Evolutionary conservation across 2,113 vertebrate species (phyloP).

Genomic region (Heptranchias perlo): DNA sequence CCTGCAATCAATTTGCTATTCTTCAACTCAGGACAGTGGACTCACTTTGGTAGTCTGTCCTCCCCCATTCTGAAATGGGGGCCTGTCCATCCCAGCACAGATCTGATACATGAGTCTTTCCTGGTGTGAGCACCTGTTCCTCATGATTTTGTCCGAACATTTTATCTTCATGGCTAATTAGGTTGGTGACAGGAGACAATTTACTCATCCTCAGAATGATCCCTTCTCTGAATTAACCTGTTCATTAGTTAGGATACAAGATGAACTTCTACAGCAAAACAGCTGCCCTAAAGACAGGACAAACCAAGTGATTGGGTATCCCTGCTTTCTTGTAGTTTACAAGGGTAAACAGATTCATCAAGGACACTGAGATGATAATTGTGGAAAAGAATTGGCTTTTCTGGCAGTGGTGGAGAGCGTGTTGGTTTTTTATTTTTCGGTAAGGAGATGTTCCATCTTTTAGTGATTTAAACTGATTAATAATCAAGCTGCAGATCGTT

Average conservation of each 20-base stretch:
- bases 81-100: too few relatives aligned
- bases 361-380: constrained; percentile 96
- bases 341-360: constrained; percentile 84
- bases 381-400: constrained; percentile 70
- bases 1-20: not conserved
- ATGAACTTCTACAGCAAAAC: not conserved
- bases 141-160: too few relatives aligned
- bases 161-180: not conserved
- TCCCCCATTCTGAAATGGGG: too few relatives aligned
- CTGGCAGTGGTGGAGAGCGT: constrained; percentile 89
- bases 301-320: not conserved
- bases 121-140: not conserved
- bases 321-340: constrained; percentile 30
- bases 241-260: not conserved
- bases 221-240: not conserved
- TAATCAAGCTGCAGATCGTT: not conserved
- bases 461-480: not conserved
- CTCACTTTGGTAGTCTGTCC: too few relatives aligned
- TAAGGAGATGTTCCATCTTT: constrained; percentile 51
- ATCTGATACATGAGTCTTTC: too few relatives aligned
- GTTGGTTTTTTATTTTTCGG: constrained; percentile 83
- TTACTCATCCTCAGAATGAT: not conserved
- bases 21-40: too few relatives aligned
- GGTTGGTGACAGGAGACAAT: too few relatives aligned
- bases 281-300: not conserved